Evolutionary conservation across 1,140 invertebrate species (phyloP).

Genomic region (Delia radicum): DNA sequence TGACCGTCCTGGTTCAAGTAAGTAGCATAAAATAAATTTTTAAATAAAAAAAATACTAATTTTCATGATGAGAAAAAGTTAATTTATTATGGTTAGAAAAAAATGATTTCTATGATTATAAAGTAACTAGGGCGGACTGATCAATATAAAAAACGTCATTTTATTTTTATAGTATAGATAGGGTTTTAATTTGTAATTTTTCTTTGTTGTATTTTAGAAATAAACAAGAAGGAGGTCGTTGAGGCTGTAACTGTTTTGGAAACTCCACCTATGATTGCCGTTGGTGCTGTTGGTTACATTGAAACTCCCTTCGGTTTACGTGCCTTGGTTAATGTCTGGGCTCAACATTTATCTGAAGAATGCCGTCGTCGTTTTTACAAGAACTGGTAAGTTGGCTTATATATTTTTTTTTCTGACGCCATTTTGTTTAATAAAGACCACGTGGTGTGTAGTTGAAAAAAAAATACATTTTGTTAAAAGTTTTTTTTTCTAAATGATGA

Average conservation of each 20-base stretch:
- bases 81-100: slow-evolving; percentile 55
- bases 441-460: slow-evolving; percentile 30
- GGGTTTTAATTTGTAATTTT: background rate
- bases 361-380: slow-evolving; percentile 98
- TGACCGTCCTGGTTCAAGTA: slow-evolving; percentile 98
- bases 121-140: slow-evolving; percentile 56
- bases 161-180: background rate
- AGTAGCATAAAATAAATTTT: slow-evolving; percentile 54
- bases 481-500: slow-evolving; percentile 44
- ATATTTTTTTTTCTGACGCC: no score
- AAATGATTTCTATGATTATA: slow-evolving; percentile 52
- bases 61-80: slow-evolving; percentile 46
- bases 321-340: slow-evolving; percentile 94
- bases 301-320: slow-evolving; percentile 96
- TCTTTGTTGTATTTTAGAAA: slow-evolving; percentile 65
- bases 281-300: slow-evolving; percentile 98
- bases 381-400: slow-evolving; percentile 83
- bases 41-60: background rate
- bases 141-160: slow-evolving; percentile 4
- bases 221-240: slow-evolving; percentile 99
- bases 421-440: slow-evolving; percentile 29
- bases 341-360: slow-evolving; percentile 98
- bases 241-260: slow-evolving; percentile 98
- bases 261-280: slow-evolving; percentile 96
- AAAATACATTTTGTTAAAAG: slow-evolving; percentile 24